Evolutionary conservation across 2,888 invertebrate species (phyloP), one percentile per base, ranked within the genome.

Genomic region (Nephrocerus scutellatus): DNA sequence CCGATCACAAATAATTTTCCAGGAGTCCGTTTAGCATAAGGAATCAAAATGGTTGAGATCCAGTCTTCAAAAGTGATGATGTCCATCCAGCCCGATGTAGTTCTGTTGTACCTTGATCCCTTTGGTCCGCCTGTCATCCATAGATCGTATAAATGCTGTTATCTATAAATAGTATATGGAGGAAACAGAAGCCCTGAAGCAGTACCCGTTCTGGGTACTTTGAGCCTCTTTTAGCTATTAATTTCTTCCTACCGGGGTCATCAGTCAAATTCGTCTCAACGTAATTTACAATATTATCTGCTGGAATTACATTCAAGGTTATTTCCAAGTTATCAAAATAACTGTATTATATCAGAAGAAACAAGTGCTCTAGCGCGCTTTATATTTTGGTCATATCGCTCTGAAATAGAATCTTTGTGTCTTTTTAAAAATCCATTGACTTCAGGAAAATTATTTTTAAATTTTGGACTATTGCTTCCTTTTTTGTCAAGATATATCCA

Each of bases 111-210:
- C n/a, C n/a, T n/a, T n/a, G n/a, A n/a, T n/a, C n/a, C n/a, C n/a
- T n/a, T n/a, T n/a, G n/a, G n/a, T n/a, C n/a, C n/a, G n/a, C n/a
- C n/a, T n/a, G n/a, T n/a, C n/a, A n/a, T n/a, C n/a, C n/a, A n/a
- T n/a, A n/a, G n/a, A n/a, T n/a, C n/a, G n/a, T n/a, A n/a, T n/a
- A n/a, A n/a, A n/a, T n/a, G n/a, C n/a, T n/a, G n/a, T n/a, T n/a
- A n/a, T n/a, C n/a, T n/a, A n/a, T n/a, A n/a, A n/a, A n/a, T n/a
- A n/a, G n/a, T n/a, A n/a, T n/a, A n/a, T n/a, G n/a, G n/a, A n/a
- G n/a, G n/a, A n/a, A n/a, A n/a, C n/a, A n/a, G n/a, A n/a, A n/a
- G 14, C 15, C 33, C 23, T 33, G 33, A 14, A 23, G 15, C 33
- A n/a, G 33, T 3, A 26, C 12, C 10, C 26, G 9, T 26, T 26